Conservation (phyloP, 2,888 invertebrate species). For the Hydropsyche betteni region DNA sequence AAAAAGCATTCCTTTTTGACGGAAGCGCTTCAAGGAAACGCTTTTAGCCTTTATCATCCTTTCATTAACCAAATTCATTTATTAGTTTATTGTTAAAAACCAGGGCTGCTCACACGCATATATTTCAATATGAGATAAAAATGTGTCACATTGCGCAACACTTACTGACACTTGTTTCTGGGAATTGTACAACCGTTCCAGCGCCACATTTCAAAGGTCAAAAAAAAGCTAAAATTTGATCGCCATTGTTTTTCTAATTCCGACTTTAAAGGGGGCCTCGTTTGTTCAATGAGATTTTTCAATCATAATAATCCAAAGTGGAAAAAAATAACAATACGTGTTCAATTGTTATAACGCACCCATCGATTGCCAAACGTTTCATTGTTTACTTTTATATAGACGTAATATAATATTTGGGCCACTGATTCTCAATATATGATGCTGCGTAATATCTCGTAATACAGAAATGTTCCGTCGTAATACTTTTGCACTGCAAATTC, state of each 20-base stretch:
- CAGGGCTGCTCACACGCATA: slow-evolving; percentile 9
- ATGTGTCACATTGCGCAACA: slow-evolving; percentile 21
- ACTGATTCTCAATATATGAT: too few relatives aligned
- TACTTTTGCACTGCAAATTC: neutral
- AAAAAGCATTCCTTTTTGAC: too few relatives aligned
- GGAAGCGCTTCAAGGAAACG: too few relatives aligned
- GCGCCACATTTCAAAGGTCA: neutral
- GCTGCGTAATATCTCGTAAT: too few relatives aligned
- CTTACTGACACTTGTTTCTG: slow-evolving; percentile 7
- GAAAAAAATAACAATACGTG: neutral
- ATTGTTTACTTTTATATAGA: too few relatives aligned
- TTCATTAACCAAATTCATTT: too few relatives aligned
- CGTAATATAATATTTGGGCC: too few relatives aligned
- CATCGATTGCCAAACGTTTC: too few relatives aligned
- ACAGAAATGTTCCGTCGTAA: too few relatives aligned
- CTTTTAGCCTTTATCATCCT: too few relatives aligned
- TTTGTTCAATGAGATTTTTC: slow-evolving; percentile 25
- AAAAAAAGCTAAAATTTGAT: neutral
- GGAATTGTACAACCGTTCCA: neutral
- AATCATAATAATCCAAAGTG: neutral
- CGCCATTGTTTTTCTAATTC: slow-evolving; percentile 4
- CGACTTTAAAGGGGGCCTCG: slow-evolving; percentile 10
- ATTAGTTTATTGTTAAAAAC: too few relatives aligned
- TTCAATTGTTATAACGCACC: slow-evolving; percentile 3
- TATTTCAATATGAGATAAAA: slow-evolving; percentile 1